Conservation (phyloP, 1,140 invertebrate species). For the Hermetia illucens region DNA sequence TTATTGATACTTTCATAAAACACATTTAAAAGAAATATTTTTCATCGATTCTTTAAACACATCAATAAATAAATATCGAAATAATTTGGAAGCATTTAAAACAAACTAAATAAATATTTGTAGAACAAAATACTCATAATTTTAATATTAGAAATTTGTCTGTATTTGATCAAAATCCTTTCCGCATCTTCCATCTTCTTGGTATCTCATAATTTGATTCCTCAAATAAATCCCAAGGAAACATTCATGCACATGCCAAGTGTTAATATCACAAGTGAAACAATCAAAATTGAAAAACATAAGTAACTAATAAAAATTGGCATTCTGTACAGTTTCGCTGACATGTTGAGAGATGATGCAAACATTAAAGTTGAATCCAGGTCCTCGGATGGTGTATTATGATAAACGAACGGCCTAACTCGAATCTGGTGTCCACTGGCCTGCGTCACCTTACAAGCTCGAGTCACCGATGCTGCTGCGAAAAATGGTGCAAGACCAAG, state of each 20-base stretch:
- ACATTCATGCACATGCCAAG: constrained; percentile 47
- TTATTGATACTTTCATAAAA: no score
- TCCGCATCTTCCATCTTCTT: no score
- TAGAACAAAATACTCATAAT: no score
- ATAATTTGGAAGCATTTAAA: no score
- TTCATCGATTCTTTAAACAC: no score
- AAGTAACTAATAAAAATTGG: constrained; percentile 53
- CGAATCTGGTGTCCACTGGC: constrained; percentile 60
- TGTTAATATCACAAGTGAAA: constrained; percentile 41
- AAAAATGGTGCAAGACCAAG: constrained; percentile 48
- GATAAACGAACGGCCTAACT: constrained; percentile 62
- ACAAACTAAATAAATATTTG: no score
- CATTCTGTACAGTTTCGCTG: constrained; percentile 53
- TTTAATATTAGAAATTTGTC: no score
- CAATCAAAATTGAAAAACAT: constrained; percentile 44
- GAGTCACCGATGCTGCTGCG: constrained; percentile 63
- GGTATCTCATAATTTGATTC: no score
- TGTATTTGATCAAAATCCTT: no score
- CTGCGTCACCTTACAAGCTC: constrained; percentile 51
- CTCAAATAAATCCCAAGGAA: no score
- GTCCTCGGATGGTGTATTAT: constrained; percentile 54
- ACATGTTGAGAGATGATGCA: constrained; percentile 55
- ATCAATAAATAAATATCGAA: no score
- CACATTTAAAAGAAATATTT: no score
- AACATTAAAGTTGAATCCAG: constrained; percentile 62